Percentiles rank a stretch among this genome's conserved stretches.
Conservation (phyloP, 2,888 invertebrate genomes). For the Chalcis sispes region DNA sequence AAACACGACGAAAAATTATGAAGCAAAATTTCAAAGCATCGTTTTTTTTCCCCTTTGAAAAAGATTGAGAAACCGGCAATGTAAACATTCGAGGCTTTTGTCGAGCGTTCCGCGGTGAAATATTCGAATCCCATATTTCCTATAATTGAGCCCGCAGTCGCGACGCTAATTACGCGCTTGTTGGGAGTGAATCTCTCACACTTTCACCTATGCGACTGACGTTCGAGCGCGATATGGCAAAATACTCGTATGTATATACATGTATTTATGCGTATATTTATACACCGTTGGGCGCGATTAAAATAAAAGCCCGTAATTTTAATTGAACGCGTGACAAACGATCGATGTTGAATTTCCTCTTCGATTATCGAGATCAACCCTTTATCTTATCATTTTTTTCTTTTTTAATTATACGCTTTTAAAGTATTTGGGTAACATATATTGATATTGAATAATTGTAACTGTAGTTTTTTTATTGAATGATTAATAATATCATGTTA, state of each 20-base stretch:
- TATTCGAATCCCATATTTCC: constrained; percentile 53
- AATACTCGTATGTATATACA: constrained; percentile 18
- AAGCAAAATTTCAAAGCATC: constrained; percentile 28
- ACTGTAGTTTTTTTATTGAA: too few species aligned
- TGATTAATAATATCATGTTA: too few species aligned
- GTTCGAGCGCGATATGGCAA: constrained; percentile 37
- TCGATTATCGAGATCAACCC: background rate
- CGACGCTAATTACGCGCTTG: constrained; percentile 54
- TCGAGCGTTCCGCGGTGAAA: constrained; percentile 17
- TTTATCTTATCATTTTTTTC: constrained; percentile 4
- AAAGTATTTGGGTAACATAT: background rate
- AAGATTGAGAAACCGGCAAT: constrained; percentile 41
- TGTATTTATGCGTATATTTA: background rate
- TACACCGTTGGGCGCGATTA: constrained; percentile 31
- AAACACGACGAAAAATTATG: background rate
- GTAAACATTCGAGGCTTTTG: constrained; percentile 39
- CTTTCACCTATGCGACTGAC: constrained; percentile 57
- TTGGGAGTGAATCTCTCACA: constrained; percentile 58
- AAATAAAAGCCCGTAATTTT: constrained; percentile 43
- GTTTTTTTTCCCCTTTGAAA: background rate
- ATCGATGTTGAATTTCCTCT: constrained; percentile 22
- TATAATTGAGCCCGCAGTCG: constrained; percentile 49
- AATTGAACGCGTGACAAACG: constrained; percentile 9
- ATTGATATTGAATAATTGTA: background rate
- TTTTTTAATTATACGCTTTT: constrained; percentile 1